phyloP scores from a whole-genome alignment of 2,888 invertebrate genomes.

The Lathronympha strigana region DNA sequence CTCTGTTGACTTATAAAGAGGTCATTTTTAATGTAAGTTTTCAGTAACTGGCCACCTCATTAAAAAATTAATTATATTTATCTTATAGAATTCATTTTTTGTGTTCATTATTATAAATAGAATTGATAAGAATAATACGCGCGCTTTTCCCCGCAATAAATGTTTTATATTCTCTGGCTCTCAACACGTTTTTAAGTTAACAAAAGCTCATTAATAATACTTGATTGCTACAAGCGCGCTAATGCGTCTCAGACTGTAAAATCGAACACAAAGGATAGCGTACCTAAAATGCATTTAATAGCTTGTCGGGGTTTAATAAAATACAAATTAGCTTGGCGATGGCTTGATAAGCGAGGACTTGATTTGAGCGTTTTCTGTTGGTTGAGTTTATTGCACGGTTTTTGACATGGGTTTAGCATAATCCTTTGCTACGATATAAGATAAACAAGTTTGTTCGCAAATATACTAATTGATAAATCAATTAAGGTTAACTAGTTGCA shows the following conservation, averaged over 20 bases:
- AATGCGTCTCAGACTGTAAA: conserved; percentile 51
- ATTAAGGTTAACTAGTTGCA: too few relatives aligned
- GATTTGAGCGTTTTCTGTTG: neutral
- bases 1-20: too few relatives aligned
- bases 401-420: neutral
- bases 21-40: too few relatives aligned
- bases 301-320: conserved; percentile 36
- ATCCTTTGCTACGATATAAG: too few relatives aligned
- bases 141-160: neutral
- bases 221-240: conserved; percentile 63
- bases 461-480: too few relatives aligned
- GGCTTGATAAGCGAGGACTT: conserved; percentile 7
- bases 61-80: too few relatives aligned
- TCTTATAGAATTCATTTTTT: too few relatives aligned
- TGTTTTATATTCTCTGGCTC: neutral
- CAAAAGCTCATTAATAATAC: conserved; percentile 77
- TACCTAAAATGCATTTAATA: conserved; percentile 40
- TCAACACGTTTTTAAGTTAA: conserved; percentile 59
- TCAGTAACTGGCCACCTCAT: too few relatives aligned
- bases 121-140: neutral
- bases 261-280: conserved; percentile 37
- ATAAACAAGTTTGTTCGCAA: too few relatives aligned
- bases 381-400: neutral
- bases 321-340: conserved; percentile 32
- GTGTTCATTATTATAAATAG: too few relatives aligned